These are phyloP conservation scores for Habroteleia sp. DNA, from an alignment of 2,888 invertebrate genomes.

Conservation along the genomic window DNA sequence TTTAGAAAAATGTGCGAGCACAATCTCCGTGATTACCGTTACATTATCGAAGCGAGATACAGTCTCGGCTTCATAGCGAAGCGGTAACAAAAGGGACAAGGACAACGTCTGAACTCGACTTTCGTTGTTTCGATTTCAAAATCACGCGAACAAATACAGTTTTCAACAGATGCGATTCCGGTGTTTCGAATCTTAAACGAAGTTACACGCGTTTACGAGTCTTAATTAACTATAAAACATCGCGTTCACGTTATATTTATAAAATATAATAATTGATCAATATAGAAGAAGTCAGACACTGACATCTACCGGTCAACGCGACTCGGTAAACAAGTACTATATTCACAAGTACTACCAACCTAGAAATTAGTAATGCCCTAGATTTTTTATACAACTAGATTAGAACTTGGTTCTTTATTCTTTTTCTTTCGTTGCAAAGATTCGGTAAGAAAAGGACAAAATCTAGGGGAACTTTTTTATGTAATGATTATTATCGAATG, in stretches of 20 bases:
- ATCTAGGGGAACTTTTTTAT: too few relatives aligned
- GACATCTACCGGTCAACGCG: constrained; percentile 48
- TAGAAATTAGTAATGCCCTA: too few relatives aligned
- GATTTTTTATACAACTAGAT: too few relatives aligned
- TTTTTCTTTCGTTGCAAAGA: too few relatives aligned
- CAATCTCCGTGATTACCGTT: constrained; percentile 6
- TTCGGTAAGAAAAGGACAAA: too few relatives aligned
- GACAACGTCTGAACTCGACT: too few relatives aligned
- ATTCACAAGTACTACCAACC: too few relatives aligned
- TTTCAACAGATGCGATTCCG: not conserved
- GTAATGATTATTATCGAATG: too few relatives aligned
- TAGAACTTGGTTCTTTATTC: too few relatives aligned
- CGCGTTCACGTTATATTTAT: constrained; percentile 48
- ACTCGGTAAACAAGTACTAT: not conserved
- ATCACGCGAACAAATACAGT: too few relatives aligned
- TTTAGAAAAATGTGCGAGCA: not conserved
- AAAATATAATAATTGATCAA: constrained; percentile 61
- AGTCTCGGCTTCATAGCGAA: constrained; percentile 31
- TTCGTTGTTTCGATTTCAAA: too few relatives aligned
- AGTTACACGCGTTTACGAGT: constrained; percentile 12
- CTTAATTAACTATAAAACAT: constrained; percentile 36
- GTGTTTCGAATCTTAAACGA: not conserved
- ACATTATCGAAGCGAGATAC: constrained; percentile 22
- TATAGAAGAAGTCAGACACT: constrained; percentile 49
- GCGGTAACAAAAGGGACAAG: constrained; percentile 20